Base-by-base conservation (phyloP, 2,888 invertebrate genomes). In the Synergus laeviventris region DNA sequence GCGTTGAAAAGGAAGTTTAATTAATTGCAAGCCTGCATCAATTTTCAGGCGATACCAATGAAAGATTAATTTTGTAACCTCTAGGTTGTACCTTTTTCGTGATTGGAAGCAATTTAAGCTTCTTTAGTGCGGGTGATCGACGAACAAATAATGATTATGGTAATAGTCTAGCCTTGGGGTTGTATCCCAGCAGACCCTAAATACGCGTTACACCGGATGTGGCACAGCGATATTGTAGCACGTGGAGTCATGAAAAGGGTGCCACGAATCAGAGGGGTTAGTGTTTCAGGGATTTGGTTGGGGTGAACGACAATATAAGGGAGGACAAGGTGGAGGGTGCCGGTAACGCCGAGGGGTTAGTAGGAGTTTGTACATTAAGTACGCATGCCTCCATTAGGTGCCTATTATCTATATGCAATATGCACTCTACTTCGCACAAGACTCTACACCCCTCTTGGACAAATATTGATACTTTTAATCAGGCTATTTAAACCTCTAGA, bases 391-490 rank as follows among this genome's bases (percentile, higher is more conserved):
- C 70, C 70, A 70, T 70, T 70, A 70, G 49, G 49, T 49, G 31
- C 70, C 70, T 70, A 70, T 70, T 70, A 70, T 70, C 70, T 49
- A 7, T 31, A 31, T 31, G 31, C 31, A 31, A 5, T 31, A 49
- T 70, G 70, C 70, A 70, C 70, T 70, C 21, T 42, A 80, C 76
- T 81, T 84, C 80, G 80, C 79, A 80, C 78, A 79, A 80, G 82
- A 78, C 78, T 70, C 31, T 49, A 79, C 79, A 80, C 83, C 80
- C 80, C 77, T 82, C 83, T 85, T 80, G 79, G 78, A 78, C 84
- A 88, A 89, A 89, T 89, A 89, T 89, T 89, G 87, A 87, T 87
- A 87, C 85, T 88, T 87, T 88, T 88, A 88, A 89, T 89, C 88
- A 84, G 83, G 79, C 81, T 83, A 85, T 86, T 87, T 86, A 80